Conservation (phyloP, 37 sponge, comb jelly and placozoan genomes). For the Axinella damicornis region DNA sequence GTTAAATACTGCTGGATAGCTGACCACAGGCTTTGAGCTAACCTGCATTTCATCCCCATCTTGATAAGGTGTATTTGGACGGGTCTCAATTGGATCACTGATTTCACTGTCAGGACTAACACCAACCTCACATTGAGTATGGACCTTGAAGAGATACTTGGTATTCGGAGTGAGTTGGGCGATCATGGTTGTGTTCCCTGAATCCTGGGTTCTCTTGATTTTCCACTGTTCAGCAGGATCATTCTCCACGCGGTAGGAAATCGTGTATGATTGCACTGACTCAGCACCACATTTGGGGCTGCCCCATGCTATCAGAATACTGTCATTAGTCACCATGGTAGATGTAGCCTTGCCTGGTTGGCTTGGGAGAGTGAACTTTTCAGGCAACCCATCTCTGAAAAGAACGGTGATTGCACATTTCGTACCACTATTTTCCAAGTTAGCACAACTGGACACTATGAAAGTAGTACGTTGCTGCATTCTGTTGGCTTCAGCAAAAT, state of each 20-base stretch:
- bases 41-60: no score
- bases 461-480: no score
- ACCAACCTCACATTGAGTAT: slow-evolving; percentile 28
- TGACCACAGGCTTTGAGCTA: no score
- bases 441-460: no score
- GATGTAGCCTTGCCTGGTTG: no score
- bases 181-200: background rate
- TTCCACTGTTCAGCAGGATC: slow-evolving; percentile 17
- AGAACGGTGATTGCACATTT: no score
- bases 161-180: background rate
- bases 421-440: no score
- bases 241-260: background rate
- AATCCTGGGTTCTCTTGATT: background rate
- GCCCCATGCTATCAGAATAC: background rate
- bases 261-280: background rate
- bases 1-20: no score
- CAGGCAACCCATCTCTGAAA: no score
- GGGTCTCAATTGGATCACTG: background rate
- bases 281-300: slow-evolving; percentile 13
- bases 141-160: slow-evolving; percentile 4
- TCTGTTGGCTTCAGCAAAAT: background rate
- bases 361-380: no score
- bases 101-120: background rate
- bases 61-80: no score
- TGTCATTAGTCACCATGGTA: background rate